Conservation (phyloP, 2,113 vertebrate genomes). For the Anoplopoma fimbria region DNA sequence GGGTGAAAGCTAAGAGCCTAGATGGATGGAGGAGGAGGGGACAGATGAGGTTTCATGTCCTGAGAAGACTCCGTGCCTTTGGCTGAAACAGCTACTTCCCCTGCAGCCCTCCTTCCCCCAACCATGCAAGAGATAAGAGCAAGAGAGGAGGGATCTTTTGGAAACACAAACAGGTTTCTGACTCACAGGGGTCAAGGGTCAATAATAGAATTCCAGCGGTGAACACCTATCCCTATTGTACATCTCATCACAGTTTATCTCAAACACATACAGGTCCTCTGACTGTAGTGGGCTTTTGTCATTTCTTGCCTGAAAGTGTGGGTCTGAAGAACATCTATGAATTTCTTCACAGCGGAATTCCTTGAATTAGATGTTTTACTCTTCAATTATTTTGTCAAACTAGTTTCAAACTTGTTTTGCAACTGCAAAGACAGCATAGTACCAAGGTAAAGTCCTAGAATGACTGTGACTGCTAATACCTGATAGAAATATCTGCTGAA, state of each 20-base stretch:
- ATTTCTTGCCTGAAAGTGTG: slow-evolving; percentile 1
- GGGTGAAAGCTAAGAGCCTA: slow-evolving; percentile 83
- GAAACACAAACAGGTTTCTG: slow-evolving; percentile 77
- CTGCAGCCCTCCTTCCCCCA: slow-evolving; percentile 31
- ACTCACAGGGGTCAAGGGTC: slow-evolving; percentile 67
- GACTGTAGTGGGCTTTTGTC: slow-evolving; percentile 6
- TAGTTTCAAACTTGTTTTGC: slow-evolving; percentile 34
- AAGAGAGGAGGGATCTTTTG: slow-evolving; percentile 54
- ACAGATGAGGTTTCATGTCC: slow-evolving; percentile 71
- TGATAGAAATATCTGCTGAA: slow-evolving; percentile 70
- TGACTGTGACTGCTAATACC: neutral
- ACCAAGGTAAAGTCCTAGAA: neutral
- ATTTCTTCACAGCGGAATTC: slow-evolving; percentile 8
- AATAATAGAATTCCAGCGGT: slow-evolving; percentile 59
- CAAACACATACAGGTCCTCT: slow-evolving; percentile 37
- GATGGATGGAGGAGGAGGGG: slow-evolving; percentile 70
- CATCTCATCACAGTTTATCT: slow-evolving; percentile 24
- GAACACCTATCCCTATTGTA: slow-evolving; percentile 41
- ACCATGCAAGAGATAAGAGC: slow-evolving; percentile 71
- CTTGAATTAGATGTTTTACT: neutral
- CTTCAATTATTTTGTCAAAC: slow-evolving; percentile 1
- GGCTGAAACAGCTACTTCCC: slow-evolving; percentile 64
- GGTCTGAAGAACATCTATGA: neutral
- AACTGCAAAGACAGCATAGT: neutral
- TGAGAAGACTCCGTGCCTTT: slow-evolving; percentile 65